These are phyloP conservation scores for Malacoraja senta DNA, from an alignment of 2,797 vertebrate species.

Conservation along the genomic window DNA sequence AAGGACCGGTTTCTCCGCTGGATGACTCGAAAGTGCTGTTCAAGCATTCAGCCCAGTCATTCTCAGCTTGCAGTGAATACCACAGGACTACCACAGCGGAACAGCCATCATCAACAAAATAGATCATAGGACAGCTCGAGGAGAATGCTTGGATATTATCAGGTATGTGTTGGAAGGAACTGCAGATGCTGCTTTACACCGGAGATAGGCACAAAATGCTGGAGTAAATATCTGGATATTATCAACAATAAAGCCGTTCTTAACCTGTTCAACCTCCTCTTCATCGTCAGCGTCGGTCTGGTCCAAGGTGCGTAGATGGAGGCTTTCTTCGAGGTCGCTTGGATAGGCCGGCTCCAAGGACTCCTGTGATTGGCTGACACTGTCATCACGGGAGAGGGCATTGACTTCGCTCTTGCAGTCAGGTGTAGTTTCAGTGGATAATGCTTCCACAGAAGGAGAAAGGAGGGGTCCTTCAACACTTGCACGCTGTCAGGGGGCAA, in stretches of 20 bases:
- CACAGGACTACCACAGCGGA: neutral
- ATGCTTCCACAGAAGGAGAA: constrained; percentile 66
- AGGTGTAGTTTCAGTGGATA: constrained; percentile 55
- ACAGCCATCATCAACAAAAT: neutral
- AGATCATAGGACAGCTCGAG: neutral
- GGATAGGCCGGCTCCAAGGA: constrained; percentile 64
- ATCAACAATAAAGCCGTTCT: constrained; percentile 35
- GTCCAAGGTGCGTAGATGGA: constrained; percentile 58
- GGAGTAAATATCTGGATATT: neutral
- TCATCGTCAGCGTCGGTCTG: constrained; percentile 76
- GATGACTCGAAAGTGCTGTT: no score
- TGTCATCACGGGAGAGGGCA: constrained; percentile 49
- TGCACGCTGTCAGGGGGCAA: constrained; percentile 53
- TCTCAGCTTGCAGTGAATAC: no score
- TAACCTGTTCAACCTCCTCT: constrained; percentile 72
- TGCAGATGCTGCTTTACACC: no score
- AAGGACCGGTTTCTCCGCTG: no score
- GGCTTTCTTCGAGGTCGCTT: constrained; percentile 67
- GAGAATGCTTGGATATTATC: neutral
- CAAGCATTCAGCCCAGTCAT: no score
- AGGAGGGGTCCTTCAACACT: constrained; percentile 64
- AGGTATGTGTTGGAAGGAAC: no score
- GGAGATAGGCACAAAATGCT: no score
- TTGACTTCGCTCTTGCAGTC: constrained; percentile 63
- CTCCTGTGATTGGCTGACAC: constrained; percentile 68